phyloP scores from a whole-genome alignment of 2,888 invertebrate species.

The Catotricha subobsoleta region DNA sequence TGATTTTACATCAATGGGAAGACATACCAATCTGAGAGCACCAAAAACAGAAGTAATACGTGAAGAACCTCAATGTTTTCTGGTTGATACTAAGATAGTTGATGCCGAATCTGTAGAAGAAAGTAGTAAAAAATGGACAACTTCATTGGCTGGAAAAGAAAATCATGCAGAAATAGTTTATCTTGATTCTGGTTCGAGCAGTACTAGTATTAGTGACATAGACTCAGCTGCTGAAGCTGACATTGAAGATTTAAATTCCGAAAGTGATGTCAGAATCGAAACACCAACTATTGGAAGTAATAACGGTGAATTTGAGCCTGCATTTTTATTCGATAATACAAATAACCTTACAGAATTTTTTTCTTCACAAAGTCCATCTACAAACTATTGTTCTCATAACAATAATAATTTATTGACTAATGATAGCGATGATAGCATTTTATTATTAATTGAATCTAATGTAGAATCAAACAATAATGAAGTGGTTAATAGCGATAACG shows the following conservation, averaged over 20 bases:
- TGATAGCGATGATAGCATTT: no score
- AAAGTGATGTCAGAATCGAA: constrained; percentile 15
- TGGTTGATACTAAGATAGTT: constrained; percentile 43
- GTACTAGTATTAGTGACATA: constrained; percentile 34
- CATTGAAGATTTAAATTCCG: constrained; percentile 30
- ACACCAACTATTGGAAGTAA: constrained; percentile 16
- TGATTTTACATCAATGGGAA: constrained; percentile 23
- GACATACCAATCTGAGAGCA: constrained; percentile 11
- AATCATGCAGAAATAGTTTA: constrained; percentile 49
- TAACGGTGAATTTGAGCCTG: no score
- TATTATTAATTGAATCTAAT: no score
- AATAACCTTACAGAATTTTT: no score
- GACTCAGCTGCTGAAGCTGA: constrained; percentile 31
- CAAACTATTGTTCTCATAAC: no score
- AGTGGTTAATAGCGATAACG: neutral
- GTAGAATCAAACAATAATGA: neutral
- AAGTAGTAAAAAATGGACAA: constrained; percentile 37
- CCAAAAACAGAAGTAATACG: constrained; percentile 23
- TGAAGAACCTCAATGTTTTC: constrained; percentile 29
- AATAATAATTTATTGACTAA: no score
- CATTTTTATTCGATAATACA: no score
- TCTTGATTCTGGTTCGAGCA: constrained; percentile 46
- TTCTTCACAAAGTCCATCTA: no score
- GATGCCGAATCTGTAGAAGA: constrained; percentile 36
- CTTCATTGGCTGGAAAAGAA: constrained; percentile 33